phyloP scores from a whole-genome alignment of 2,797 vertebrate genomes.

The Bryconaethiops microstoma region DNA sequence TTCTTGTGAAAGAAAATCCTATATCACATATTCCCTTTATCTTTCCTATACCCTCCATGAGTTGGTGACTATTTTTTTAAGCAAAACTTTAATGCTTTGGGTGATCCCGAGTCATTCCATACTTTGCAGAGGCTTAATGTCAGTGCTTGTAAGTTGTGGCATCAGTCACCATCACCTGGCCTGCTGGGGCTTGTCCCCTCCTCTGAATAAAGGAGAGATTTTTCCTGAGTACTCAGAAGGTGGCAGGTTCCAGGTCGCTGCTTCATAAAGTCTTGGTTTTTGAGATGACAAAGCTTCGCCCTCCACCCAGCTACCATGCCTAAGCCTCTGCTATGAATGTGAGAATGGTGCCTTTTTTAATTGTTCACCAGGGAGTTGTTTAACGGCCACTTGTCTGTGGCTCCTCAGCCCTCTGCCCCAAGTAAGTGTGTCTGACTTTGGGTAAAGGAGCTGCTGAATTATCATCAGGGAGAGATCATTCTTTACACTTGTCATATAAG shows the following conservation, averaged over 20 bases:
- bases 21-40: no score
- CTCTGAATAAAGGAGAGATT: conserved; percentile 8
- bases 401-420: conserved; percentile 37
- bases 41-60: neutral
- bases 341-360: conserved; percentile 58
- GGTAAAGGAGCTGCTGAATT: neutral
- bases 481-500: conserved; percentile 21
- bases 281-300: conserved; percentile 49
- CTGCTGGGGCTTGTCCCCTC: neutral
- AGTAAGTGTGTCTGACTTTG: conserved; percentile 11
- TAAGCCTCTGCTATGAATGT: conserved; percentile 56
- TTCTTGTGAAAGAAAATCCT: no score
- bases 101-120: neutral
- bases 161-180: neutral
- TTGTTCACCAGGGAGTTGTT: conserved; percentile 65
- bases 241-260: conserved; percentile 56
- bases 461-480: conserved; percentile 10
- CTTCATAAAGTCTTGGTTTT: conserved; percentile 57
- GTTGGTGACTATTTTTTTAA: neutral
- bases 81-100: neutral
- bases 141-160: neutral
- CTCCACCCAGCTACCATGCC: neutral
- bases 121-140: conserved; percentile 3
- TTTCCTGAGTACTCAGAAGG: conserved; percentile 23
- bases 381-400: conserved; percentile 66